Base-by-base conservation (phyloP, 92 coral and sea anemone species). In the Desmophyllum pertusum region DNA sequence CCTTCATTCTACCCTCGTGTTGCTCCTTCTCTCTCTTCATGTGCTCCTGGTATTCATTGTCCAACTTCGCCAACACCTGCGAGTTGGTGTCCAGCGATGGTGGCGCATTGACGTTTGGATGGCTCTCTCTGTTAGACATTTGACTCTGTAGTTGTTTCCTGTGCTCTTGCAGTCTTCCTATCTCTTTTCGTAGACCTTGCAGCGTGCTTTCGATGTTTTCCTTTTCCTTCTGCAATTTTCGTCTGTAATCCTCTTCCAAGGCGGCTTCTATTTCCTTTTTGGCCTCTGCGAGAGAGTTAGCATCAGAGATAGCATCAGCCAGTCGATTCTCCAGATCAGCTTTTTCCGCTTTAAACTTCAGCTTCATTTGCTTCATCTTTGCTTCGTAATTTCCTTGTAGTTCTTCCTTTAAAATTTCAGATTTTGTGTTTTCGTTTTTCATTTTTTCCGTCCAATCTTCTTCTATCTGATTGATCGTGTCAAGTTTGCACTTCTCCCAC, bases 131-230 rank as follows among this genome's bases (percentile, higher is more conserved):
- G 73, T 83, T 88, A 2, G 88, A 90, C 79, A 96, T 81, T 80
- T 96, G 98, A 46, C 84, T 85, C 79, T 95, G 98, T 2, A 96
- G 92, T 59, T 96, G 96, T 70, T 85, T 84, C 48, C 96, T 90
- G 81, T 96, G 90, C 64, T 91, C 96, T 65, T 94, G 95, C 25
- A 97, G 75, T 57, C 95, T 87, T 52, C 80, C 71, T 45, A 94
- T 94, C 84, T 97, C 99, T 46, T 91, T 88, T 36, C 97, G 90
- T 75, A 97, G 83, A 21, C 85, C 83, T 25, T 92, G 85, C 40
- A 97, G 85, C 0, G 96, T 94, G 82, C 85, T 93, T 80, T 93
- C 97, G 70, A 97, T 90, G 42, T 91, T 93, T 77, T 92, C 90
- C 77, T 93, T 97, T 82, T 94, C 99, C 30, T 87, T 90, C 36